Conservation (phyloP, 2,113 vertebrate genomes). For the Progne subis region DNA sequence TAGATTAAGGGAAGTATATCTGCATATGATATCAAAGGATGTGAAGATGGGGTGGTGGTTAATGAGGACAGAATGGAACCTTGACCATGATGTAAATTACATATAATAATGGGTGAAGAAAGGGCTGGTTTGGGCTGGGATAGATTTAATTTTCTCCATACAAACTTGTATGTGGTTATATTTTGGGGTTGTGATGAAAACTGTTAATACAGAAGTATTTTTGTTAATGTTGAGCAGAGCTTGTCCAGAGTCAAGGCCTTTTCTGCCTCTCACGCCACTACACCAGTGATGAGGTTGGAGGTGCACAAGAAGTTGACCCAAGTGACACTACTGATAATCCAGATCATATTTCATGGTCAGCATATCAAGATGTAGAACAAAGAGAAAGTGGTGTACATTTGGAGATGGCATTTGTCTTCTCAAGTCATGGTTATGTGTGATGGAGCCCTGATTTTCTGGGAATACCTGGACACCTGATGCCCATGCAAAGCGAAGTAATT, state of each 20-base stretch:
- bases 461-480: background rate
- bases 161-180: background rate
- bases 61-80: background rate
- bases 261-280: background rate
- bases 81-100: background rate
- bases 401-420: background rate
- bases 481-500: rapidly evolving
- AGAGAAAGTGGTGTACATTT: rapidly evolving
- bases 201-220: background rate
- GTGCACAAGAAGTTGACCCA: background rate
- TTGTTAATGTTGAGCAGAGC: background rate
- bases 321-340: too few relatives aligned
- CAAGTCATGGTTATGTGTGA: rapidly evolving
- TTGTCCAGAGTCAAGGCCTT: background rate
- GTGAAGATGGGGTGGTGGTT: background rate
- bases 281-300: rapidly evolving
- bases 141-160: background rate
- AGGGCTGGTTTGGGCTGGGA: background rate
- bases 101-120: background rate
- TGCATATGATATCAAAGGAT: background rate
- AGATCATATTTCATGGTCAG: background rate
- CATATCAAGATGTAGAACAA: background rate
- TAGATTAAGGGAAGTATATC: background rate
- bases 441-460: background rate
- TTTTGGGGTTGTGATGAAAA: background rate